Evolutionary conservation across 2,888 invertebrate genomes (phyloP), one percentile per base, ranked within the genome.

Genomic region (Tromatobia lineatoria): DNA sequence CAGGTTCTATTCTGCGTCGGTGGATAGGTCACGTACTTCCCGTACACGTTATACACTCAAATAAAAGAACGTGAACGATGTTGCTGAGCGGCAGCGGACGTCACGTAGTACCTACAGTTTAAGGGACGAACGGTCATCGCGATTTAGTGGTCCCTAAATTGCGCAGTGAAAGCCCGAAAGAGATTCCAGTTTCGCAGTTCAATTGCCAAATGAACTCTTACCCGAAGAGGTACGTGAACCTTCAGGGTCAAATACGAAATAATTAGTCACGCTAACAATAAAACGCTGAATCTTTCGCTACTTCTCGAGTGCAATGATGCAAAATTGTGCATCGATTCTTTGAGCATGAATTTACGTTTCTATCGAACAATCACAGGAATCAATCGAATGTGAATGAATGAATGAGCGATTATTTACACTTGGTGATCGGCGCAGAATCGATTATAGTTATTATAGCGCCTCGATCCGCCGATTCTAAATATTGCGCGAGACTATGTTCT

Each of bases 1-100:
- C 47, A 67, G 67, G 45, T 45, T 67, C 18, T 29, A 29, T 34
- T 7, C 25, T 34, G 20, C 20, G 34, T 70, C 34, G 52, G 18
- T 7, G n/a, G 64, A 64, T 66, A 15, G 38, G 52, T 75, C 64
- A 75, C 75, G 52, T 66, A 66, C 52, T 64, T 38, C 50, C 18
- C n/a, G 74, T 52, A 29, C 29, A 69, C 67, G 45, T 45, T 66
- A n/a, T n/a, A 4, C 29, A 29, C 25, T 25, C 29, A n/a, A 18
- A 25, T 25, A 18, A 42, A 45, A 59, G n/a, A 61, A 47, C 23
- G 59, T 13, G 47, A 42, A n/a, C 42, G 59, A 25, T 7, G 42
- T 73, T 45, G 57, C 42, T 45, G 42, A 57, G 45, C 18, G 20
- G 13, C 45, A 42, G 29, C 59, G 15, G 45, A 42, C 13, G 47